Conservation (phyloP, 1,140 invertebrate species). For the Zaprionus capensis region DNA sequence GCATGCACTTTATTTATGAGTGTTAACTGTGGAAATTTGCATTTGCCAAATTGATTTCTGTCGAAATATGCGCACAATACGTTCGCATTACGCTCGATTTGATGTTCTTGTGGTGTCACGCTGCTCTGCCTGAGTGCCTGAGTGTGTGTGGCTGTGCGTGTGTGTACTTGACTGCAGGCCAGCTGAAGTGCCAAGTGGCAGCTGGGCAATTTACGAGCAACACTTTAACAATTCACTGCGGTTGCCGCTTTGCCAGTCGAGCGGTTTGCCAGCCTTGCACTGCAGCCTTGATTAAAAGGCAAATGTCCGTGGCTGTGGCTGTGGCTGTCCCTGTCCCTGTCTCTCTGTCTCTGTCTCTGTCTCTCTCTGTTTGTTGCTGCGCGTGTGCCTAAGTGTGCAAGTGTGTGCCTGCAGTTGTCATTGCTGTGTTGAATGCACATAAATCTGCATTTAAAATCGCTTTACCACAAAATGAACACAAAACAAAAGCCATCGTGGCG, state of each 20-base stretch:
- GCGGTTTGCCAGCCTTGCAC: slow-evolving; percentile 46
- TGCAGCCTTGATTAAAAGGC: slow-evolving; percentile 77
- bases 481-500: slow-evolving; percentile 49
- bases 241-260: slow-evolving; percentile 35
- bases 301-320: slow-evolving; percentile 38
- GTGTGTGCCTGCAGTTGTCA: slow-evolving; percentile 54
- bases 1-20: not conserved
- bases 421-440: slow-evolving; percentile 70
- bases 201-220: slow-evolving; percentile 44
- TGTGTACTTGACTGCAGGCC: not conserved
- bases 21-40: not conserved
- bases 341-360: not conserved
- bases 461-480: slow-evolving; percentile 63
- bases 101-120: not conserved
- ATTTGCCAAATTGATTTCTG: slow-evolving; percentile 19
- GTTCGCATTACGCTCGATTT: not conserved
- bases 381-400: slow-evolving; percentile 14
- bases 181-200: slow-evolving; percentile 14
- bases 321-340: not conserved
- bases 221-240: slow-evolving; percentile 48
- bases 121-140: not conserved
- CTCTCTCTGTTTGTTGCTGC: slow-evolving; percentile 1
- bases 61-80: slow-evolving; percentile 7
- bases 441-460: slow-evolving; percentile 81
- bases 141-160: not conserved